These are phyloP conservation scores for Leptopilina syphax DNA, from an alignment of 2,888 invertebrate species.

Conservation along the genomic window DNA sequence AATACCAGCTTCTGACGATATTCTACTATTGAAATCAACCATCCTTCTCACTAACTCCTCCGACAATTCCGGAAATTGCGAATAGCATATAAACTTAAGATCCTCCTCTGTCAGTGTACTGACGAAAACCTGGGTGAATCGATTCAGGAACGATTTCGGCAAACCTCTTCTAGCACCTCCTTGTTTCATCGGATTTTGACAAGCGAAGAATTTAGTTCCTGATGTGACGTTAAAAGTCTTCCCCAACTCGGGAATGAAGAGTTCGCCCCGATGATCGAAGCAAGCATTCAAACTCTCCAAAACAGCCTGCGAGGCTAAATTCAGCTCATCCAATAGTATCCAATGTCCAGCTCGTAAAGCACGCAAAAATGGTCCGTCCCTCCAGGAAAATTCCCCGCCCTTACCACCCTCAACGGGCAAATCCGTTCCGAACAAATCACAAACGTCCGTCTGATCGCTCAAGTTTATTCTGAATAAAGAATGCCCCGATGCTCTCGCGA, in stretches of 20 bases:
- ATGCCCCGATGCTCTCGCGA: conserved; percentile 91
- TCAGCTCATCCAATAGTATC: conserved; percentile 98
- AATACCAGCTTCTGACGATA: conserved; percentile 82
- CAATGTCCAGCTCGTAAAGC: conserved; percentile 96
- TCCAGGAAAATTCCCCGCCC: conserved; percentile 94
- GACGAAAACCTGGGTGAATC: conserved; percentile 91
- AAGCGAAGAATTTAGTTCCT: conserved; percentile 94
- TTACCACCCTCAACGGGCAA: conserved; percentile 93
- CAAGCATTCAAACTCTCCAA: conserved; percentile 99
- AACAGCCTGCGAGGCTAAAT: conserved; percentile 98
- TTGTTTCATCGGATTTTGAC: conserved; percentile 97
- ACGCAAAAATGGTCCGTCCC: conserved; percentile 95
- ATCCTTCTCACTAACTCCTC: conserved; percentile 83
- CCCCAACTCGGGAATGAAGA: conserved; percentile 96
- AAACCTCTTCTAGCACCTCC: conserved; percentile 97
- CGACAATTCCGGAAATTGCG: conserved; percentile 82
- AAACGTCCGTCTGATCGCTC: conserved; percentile 99
- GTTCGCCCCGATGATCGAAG: conserved; percentile 97
- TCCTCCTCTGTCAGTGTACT: conserved; percentile 77
- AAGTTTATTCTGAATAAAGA: conserved; percentile 95
- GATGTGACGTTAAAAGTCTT: conserved; percentile 87
- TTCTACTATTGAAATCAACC: conserved; percentile 86
- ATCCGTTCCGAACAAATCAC: conserved; percentile 98
- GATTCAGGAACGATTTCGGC: conserved; percentile 97
- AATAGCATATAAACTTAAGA: conserved; percentile 80